These are phyloP conservation scores for Cantharis nigra DNA, from an alignment of 2,888 invertebrate genomes.

Conservation along the genomic window DNA sequence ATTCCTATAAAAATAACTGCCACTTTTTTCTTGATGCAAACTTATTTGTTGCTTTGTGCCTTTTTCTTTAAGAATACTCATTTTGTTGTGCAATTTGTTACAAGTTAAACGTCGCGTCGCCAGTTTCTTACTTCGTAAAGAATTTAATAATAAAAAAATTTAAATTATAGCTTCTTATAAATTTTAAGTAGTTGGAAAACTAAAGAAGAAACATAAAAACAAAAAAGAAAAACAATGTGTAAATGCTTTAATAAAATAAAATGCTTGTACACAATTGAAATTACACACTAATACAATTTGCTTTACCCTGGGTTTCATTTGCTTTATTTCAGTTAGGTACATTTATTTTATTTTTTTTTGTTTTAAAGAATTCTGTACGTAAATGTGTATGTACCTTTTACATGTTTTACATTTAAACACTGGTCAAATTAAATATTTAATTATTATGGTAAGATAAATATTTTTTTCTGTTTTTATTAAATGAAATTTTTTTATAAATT, in stretches of 20 bases:
- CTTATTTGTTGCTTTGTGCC: conserved; percentile 4
- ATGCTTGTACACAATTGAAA: neutral
- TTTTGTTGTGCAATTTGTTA: neutral
- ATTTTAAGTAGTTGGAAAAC: neutral
- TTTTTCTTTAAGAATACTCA: neutral
- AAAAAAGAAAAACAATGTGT: neutral
- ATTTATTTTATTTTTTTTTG: neutral
- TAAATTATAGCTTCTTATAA: neutral
- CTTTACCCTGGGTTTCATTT: neutral
- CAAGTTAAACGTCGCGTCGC: neutral
- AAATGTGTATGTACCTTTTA: too few relatives aligned
- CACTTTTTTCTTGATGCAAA: neutral
- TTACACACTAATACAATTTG: neutral
- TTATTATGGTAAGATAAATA: neutral
- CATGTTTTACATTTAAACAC: neutral
- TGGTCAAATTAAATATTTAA: neutral
- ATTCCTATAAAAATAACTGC: conserved; percentile 1
- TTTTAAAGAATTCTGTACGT: neutral
- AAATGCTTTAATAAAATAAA: conserved; percentile 15
- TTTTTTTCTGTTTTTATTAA: conserved; percentile 2
- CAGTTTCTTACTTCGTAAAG: neutral
- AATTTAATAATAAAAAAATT: neutral
- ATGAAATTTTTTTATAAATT: neutral
- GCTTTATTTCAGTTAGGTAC: neutral
- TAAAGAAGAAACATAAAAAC: neutral